Evolutionary conservation across 2,113 vertebrate genomes (phyloP).

Genomic region (Sceloporus tristichus): DNA sequence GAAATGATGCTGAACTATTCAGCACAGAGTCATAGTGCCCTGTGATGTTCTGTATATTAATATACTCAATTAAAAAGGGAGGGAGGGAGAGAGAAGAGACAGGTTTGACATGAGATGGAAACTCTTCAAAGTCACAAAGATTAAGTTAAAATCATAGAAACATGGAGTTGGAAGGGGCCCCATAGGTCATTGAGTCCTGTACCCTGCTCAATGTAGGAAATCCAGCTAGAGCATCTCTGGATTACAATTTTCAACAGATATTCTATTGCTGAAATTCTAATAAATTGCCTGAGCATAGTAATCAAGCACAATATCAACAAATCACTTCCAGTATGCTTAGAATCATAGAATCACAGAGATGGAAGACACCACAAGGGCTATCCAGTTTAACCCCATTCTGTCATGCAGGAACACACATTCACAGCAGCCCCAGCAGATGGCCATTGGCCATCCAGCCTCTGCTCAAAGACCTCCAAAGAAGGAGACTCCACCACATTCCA

Average conservation of each 20-base stretch:
- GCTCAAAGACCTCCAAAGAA: too few species aligned
- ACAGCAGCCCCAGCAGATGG: too few species aligned
- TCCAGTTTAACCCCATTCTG: too few species aligned
- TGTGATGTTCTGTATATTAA: neutral
- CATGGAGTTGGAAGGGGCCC: too few species aligned
- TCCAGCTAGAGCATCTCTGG: neutral
- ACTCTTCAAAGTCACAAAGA: neutral
- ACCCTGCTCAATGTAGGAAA: too few species aligned
- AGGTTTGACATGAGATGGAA: neutral
- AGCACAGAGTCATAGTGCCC: neutral
- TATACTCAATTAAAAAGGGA: neutral
- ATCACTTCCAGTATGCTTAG: neutral
- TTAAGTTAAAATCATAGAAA: too few species aligned
- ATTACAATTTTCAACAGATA: neutral
- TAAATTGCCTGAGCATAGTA: neutral
- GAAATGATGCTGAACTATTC: neutral
- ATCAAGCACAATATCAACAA: neutral
- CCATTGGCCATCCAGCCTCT: too few species aligned
- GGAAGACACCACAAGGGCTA: too few species aligned
- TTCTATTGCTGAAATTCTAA: neutral
- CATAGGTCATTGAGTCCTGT: too few species aligned
- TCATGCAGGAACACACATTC: too few species aligned
- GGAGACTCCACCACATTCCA: too few species aligned
- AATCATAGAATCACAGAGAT: too few species aligned
- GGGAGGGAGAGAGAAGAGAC: neutral